These are phyloP conservation scores for Nomada flava DNA, from an alignment of 2,888 invertebrate genomes.

Conservation along the genomic window DNA sequence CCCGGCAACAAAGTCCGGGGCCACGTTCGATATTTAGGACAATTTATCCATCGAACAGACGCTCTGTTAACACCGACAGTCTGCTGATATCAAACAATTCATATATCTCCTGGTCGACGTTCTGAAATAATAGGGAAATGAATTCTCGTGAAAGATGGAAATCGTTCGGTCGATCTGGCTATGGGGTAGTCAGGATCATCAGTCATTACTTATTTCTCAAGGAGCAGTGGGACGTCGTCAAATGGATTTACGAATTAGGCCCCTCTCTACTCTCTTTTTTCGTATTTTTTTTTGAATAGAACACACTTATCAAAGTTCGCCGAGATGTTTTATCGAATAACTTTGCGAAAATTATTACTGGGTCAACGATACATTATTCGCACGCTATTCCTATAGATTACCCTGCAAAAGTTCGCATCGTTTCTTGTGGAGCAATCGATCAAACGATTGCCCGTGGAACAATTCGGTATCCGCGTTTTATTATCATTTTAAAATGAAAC, in stretches of 20 bases:
- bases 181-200: constrained; percentile 58
- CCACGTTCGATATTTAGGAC: constrained; percentile 67
- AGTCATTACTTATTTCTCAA: constrained; percentile 44
- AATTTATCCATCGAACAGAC: constrained; percentile 68
- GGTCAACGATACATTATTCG: neutral
- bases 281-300: constrained; percentile 39
- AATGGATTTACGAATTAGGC: constrained; percentile 45
- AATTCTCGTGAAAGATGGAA: constrained; percentile 79
- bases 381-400: neutral
- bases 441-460: neutral
- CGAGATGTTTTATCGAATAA: neutral
- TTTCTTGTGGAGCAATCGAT: neutral
- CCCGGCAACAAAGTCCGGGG: constrained; percentile 38
- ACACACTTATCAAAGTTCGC: neutral
- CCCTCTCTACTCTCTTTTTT: too few species aligned
- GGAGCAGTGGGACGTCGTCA: neutral
- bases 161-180: constrained; percentile 68
- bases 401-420: too few species aligned
- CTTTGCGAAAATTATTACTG: neutral
- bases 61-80: constrained; percentile 42
- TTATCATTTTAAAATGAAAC: constrained; percentile 4
- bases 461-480: neutral
- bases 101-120: constrained; percentile 83
- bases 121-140: constrained; percentile 84
- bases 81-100: constrained; percentile 81